Evolutionary conservation across 2,797 vertebrate species (phyloP).

Genomic region (Ptychadena robeensis): DNA sequence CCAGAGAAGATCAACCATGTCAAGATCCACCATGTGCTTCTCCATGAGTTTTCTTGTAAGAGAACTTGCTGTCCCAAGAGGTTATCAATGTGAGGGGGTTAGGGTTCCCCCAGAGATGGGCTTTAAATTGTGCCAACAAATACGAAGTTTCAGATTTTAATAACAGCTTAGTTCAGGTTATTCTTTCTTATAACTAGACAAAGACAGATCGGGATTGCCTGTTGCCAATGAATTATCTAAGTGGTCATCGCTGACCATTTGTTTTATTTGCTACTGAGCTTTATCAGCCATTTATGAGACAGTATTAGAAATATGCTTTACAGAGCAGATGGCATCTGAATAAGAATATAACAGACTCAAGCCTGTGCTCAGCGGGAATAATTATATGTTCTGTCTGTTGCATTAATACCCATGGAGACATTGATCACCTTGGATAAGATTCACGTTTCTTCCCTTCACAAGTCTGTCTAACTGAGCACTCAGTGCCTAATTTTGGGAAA

Average conservation of each 20-base stretch:
- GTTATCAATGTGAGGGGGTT: no score
- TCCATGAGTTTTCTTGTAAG: no score
- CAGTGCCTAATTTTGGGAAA: background rate
- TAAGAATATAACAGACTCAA: background rate
- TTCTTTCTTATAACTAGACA: no score
- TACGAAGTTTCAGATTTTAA: no score
- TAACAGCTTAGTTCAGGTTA: no score
- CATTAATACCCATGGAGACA: background rate
- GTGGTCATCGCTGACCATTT: background rate
- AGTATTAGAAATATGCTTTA: background rate
- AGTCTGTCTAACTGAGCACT: background rate
- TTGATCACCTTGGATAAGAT: background rate
- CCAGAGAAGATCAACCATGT: no score
- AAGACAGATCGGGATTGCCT: no score
- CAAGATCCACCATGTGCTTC: no score
- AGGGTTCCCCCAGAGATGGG: no score
- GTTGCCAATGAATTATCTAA: background rate
- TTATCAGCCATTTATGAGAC: background rate
- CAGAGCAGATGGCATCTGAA: background rate
- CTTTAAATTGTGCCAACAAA: no score
- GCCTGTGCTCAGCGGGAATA: background rate
- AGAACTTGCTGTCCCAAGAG: no score
- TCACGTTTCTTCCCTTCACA: no score
- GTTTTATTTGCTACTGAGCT: background rate
- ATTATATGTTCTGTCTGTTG: background rate